Conservation (phyloP, 2,113 vertebrate species). For the Mirounga angustirostris region DNA sequence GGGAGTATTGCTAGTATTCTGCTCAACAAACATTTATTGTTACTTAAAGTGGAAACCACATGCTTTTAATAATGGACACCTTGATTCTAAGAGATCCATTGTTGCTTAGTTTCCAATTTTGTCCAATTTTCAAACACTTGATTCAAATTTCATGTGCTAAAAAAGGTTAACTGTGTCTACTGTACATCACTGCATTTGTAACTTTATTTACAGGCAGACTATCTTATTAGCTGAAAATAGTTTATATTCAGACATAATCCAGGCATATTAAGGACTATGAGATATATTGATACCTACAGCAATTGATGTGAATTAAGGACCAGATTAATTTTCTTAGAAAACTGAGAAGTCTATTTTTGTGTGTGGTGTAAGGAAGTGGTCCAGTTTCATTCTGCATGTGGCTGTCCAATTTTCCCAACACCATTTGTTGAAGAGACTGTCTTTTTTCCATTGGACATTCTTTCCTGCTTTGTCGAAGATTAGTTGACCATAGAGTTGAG, state of each 20-base stretch:
- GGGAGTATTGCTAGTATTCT: not conserved
- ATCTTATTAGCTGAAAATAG: conserved; percentile 56
- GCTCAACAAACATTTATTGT: not conserved
- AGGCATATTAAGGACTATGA: not conserved
- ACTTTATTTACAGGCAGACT: not conserved
- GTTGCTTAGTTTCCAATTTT: not conserved
- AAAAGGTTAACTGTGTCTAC: not conserved
- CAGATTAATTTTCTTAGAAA: not conserved
- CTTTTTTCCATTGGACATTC: too few species aligned
- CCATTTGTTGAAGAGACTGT: too few species aligned
- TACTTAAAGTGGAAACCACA: not conserved
- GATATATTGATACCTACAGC: not conserved
- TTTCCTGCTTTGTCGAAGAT: too few species aligned
- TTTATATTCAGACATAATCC: not conserved
- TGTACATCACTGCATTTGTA: not conserved
- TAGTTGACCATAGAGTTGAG: too few species aligned
- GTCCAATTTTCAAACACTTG: not conserved
- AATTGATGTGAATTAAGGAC: not conserved
- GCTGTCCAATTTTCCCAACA: too few species aligned
- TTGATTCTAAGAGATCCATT: not conserved
- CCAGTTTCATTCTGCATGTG: too few species aligned
- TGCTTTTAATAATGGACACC: not conserved
- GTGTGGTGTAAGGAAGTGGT: too few species aligned
- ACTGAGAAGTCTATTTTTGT: not conserved
- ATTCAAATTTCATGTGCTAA: not conserved